Percentiles rank a stretch among this genome's conserved stretches.
phyloP scores from a whole-genome alignment of 2,888 invertebrate genomes.

The Reticulitermes lucifugus region DNA sequence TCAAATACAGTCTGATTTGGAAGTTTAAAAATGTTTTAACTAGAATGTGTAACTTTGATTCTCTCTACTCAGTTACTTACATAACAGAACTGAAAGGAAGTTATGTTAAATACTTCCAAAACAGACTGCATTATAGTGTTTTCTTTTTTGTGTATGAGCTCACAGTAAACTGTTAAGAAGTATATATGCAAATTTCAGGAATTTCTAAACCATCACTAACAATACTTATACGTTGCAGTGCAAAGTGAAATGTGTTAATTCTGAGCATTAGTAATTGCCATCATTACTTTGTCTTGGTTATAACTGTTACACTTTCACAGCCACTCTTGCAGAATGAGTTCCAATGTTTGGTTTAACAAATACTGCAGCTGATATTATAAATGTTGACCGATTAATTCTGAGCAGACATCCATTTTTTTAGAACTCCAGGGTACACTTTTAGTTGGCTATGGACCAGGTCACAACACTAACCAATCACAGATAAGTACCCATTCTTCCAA shows the following conservation, averaged over 20 bases:
- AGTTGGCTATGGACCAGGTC: too few species aligned
- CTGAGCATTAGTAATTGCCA: conserved; percentile 45
- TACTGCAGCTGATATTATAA: too few species aligned
- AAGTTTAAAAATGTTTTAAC: conserved; percentile 4
- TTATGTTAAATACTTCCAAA: conserved; percentile 27
- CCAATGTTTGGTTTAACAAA: too few species aligned
- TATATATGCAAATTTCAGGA: conserved; percentile 41
- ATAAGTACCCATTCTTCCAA: too few species aligned
- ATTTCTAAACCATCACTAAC: conserved; percentile 46
- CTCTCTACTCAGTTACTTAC: neutral
- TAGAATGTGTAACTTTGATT: neutral
- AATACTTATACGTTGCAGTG: conserved; percentile 48
- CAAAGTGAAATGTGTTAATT: conserved; percentile 48
- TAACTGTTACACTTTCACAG: neutral
- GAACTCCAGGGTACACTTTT: too few species aligned
- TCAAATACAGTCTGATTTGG: conserved; percentile 8
- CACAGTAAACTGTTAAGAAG: conserved; percentile 37
- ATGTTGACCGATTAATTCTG: too few species aligned
- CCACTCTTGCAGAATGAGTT: too few species aligned
- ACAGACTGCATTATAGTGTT: conserved; percentile 46
- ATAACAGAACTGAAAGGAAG: neutral
- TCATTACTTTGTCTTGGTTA: conserved; percentile 18
- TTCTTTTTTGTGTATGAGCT: conserved; percentile 35
- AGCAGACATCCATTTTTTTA: too few species aligned
- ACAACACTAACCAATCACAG: too few species aligned